A percentile compares a stretch with the other conserved stretches of the same genome.
phyloP scores from a whole-genome alignment of 2,888 invertebrate species.

The Eupithecia subumbrata region DNA sequence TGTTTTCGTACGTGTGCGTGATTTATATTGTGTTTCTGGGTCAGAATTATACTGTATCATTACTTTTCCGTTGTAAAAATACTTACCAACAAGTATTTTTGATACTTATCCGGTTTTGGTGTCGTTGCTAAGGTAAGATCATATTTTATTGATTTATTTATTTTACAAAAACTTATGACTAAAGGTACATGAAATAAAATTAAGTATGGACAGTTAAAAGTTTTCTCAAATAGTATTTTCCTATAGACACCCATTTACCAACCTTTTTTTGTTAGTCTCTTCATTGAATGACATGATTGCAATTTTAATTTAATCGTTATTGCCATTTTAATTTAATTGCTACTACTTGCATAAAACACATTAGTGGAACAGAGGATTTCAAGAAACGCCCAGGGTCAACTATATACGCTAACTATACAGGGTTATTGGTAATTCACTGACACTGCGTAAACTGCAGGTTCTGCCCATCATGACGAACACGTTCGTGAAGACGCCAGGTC shows the following conservation, averaged over 20 bases:
- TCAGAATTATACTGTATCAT: not conserved
- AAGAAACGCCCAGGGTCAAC: not conserved
- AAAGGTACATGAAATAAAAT: too few relatives aligned
- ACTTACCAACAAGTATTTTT: not conserved
- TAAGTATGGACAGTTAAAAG: too few relatives aligned
- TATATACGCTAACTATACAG: too few relatives aligned
- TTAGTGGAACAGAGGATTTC: not conserved
- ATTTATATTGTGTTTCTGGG: constrained; percentile 17
- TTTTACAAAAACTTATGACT: too few relatives aligned
- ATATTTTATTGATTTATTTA: not conserved
- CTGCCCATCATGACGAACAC: too few relatives aligned
- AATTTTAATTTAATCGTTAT: not conserved
- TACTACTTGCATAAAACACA: not conserved
- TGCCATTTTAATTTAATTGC: not conserved
- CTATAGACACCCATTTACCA: not conserved
- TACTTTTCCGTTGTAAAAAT: too few relatives aligned
- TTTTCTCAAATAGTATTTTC: not conserved
- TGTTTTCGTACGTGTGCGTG: constrained; percentile 49
- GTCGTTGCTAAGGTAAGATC: not conserved
- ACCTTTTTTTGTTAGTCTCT: not conserved
- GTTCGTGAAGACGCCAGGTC: too few relatives aligned
- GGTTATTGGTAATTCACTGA: too few relatives aligned
- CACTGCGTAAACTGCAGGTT: too few relatives aligned
- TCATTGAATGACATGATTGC: not conserved
- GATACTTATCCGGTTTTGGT: not conserved